These are phyloP conservation scores for Liodrosophila aerea DNA, from an alignment of 2,888 invertebrate genomes.

Conservation along the genomic window DNA sequence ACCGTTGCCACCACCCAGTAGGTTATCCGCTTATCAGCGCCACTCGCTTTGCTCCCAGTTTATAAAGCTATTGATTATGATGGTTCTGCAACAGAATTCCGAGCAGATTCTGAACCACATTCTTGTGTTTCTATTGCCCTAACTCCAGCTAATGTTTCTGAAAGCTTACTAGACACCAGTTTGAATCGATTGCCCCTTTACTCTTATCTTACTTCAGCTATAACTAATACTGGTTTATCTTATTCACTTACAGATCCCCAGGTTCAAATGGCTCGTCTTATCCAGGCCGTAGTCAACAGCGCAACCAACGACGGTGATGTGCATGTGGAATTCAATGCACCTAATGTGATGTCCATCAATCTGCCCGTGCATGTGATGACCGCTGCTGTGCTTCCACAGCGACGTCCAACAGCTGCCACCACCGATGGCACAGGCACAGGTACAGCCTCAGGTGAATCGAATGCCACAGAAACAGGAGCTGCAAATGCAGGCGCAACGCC, in stretches of 20 bases:
- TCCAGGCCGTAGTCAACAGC: slow-evolving; percentile 81
- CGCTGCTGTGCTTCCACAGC: slow-evolving; percentile 84
- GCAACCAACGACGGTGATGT: slow-evolving; percentile 80
- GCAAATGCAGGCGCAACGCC: slow-evolving; percentile 81
- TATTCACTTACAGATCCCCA: slow-evolving; percentile 73
- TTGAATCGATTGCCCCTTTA: neutral
- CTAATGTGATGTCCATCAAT: slow-evolving; percentile 80
- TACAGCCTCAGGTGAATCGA: slow-evolving; percentile 9
- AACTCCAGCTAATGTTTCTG: neutral
- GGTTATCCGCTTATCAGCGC: slow-evolving; percentile 27
- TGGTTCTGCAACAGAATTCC: no score
- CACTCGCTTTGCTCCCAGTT: no score
- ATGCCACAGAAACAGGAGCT: slow-evolving; percentile 63
- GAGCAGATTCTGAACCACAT: no score
- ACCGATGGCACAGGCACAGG: slow-evolving; percentile 37
- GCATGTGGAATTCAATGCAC: slow-evolving; percentile 81
- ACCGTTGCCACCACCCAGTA: slow-evolving; percentile 63
- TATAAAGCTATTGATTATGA: neutral
- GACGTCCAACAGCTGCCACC: slow-evolving; percentile 27
- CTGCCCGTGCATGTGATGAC: slow-evolving; percentile 82
- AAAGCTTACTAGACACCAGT: no score
- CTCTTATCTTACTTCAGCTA: no score
- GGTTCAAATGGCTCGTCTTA: slow-evolving; percentile 80
- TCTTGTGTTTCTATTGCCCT: neutral
- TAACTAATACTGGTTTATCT: no score